Evolutionary conservation across 2,113 vertebrate genomes (phyloP).

Genomic region (Boulengeromyrus knoepffleri): DNA sequence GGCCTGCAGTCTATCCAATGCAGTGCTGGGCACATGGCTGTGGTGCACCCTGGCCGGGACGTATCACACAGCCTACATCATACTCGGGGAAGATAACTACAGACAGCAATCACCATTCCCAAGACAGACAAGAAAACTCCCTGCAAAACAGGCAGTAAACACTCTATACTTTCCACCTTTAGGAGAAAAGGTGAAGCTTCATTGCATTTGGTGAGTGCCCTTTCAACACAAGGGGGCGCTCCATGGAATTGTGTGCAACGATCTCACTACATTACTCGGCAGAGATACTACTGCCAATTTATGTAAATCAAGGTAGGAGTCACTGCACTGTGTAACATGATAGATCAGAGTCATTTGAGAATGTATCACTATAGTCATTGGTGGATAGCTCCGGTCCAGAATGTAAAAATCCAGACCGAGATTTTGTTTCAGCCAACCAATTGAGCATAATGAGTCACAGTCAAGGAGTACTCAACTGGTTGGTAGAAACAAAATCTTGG

Average conservation of each 20-base stretch:
- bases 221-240: slow-evolving; percentile 15
- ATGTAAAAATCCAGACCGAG: no score
- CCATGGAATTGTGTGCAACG: not conserved
- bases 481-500: not conserved
- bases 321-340: not conserved
- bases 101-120: not conserved
- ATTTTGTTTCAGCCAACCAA: not conserved
- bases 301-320: not conserved
- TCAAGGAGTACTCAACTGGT: not conserved
- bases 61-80: not conserved
- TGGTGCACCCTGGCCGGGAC: not conserved
- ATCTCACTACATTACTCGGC: not conserved
- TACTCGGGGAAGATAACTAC: not conserved
- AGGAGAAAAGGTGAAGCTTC: not conserved
- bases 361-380: not conserved
- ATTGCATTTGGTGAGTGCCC: not conserved
- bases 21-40: not conserved
- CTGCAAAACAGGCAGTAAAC: not conserved
- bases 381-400: not conserved
- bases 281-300: not conserved
- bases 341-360: not conserved
- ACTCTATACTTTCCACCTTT: not conserved
- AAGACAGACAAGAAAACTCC: not conserved
- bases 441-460: not conserved
- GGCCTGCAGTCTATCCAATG: not conserved